Percentiles rank a stretch among this genome's conserved stretches.
Evolutionary conservation across 2,888 invertebrate genomes (phyloP).

Genomic region (Acanthosoma haemorrhoidale): DNA sequence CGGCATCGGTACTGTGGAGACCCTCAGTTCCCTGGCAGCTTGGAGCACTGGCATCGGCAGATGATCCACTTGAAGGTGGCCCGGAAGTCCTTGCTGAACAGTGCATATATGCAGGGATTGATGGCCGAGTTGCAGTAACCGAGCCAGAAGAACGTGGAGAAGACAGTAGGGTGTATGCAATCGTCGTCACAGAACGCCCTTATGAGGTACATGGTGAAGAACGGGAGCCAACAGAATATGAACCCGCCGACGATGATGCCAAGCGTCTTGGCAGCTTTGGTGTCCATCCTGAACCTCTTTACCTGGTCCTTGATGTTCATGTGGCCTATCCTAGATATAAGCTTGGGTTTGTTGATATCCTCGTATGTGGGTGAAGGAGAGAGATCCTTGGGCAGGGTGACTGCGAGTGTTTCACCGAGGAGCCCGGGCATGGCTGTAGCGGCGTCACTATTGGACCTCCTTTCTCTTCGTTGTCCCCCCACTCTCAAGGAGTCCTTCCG

Average conservation of each 20-base stretch:
- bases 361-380: conserved; percentile 44
- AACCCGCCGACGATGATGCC: conserved; percentile 97
- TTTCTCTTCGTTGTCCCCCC: conserved; percentile 45
- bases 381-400: conserved; percentile 40
- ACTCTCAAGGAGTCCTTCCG: conserved; percentile 47
- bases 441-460: conserved; percentile 52
- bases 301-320: conserved; percentile 87
- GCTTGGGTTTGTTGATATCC: conserved; percentile 46
- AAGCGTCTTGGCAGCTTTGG: conserved; percentile 92
- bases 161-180: conserved; percentile 77
- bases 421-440: conserved; percentile 48
- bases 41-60: conserved; percentile 58
- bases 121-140: conserved; percentile 96
- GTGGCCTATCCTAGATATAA: conserved; percentile 69
- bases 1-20: conserved; percentile 40
- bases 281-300: conserved; percentile 88
- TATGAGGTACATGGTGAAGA: conserved; percentile 90
- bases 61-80: conserved; percentile 91
- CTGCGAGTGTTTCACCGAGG: conserved; percentile 39
- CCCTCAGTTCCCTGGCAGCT: conserved; percentile 21
- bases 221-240: conserved; percentile 94
- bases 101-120: conserved; percentile 90
- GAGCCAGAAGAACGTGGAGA: conserved; percentile 92
- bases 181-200: conserved; percentile 78
- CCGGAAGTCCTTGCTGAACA: conserved; percentile 91